Conservation (phyloP, 2,113 vertebrate species). For the Sylvia atricapilla region DNA sequence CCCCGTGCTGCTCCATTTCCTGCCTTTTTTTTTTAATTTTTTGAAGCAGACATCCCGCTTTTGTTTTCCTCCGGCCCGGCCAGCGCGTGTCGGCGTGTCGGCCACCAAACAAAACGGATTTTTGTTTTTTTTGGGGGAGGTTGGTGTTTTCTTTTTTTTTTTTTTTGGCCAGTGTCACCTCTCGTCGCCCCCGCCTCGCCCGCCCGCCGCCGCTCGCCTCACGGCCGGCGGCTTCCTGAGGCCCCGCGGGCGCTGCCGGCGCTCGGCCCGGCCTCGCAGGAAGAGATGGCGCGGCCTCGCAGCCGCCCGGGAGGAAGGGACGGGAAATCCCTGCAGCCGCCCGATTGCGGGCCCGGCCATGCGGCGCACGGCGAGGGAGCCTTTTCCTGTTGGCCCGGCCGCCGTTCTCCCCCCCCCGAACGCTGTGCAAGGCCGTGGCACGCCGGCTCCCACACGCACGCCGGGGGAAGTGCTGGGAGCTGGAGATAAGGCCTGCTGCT, state of each 20-base stretch:
- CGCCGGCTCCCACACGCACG: conserved; percentile 77
- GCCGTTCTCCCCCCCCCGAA: conserved; percentile 24
- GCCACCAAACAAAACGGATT: conserved; percentile 66
- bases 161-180: conserved; percentile 65
- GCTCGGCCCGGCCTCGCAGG: conserved; percentile 75
- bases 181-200: conserved; percentile 68
- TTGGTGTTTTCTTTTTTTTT: too few species aligned
- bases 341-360: conserved; percentile 60
- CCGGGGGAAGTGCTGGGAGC: conserved; percentile 88
- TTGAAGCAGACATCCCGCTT: conserved; percentile 79
- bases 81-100: conserved; percentile 72
- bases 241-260: conserved; percentile 59
- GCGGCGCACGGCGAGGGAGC: conserved; percentile 75
- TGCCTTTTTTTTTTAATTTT: conserved; percentile 34
- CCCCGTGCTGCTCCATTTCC: conserved; percentile 75
- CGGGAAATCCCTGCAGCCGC: conserved; percentile 73
- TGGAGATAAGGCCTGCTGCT: conserved; percentile 81
- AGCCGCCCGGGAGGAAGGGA: conserved; percentile 49
- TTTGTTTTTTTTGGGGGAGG: not conserved
- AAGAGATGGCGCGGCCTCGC: conserved; percentile 66
- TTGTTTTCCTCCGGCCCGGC: conserved; percentile 68
- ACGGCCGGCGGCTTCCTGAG: conserved; percentile 63
- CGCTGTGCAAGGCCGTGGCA: conserved; percentile 74
- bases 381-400: conserved; percentile 87
- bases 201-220: not conserved